These are phyloP conservation scores for Aricia artaxerxes DNA, from an alignment of 2,888 invertebrate genomes.

Conservation along the genomic window DNA sequence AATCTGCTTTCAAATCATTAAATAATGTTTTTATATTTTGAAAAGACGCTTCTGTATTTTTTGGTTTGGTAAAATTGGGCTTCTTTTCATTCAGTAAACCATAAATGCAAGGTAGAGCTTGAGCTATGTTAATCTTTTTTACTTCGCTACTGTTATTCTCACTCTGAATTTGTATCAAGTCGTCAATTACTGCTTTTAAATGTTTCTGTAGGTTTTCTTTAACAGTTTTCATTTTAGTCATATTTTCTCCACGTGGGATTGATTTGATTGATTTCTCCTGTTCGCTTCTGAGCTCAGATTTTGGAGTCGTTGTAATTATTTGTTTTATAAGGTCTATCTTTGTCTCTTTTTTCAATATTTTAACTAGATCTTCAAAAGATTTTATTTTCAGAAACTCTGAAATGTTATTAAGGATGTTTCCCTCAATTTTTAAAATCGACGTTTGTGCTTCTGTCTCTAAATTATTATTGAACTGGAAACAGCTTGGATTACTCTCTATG, in stretches of 20 bases:
- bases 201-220: constrained; percentile 65
- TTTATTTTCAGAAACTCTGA: constrained; percentile 68
- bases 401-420: constrained; percentile 61
- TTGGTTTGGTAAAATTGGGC: constrained; percentile 17
- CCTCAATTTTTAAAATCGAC: constrained; percentile 51
- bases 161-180: constrained; percentile 61
- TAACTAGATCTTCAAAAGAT: constrained; percentile 62
- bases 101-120: constrained; percentile 65
- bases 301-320: constrained; percentile 30
- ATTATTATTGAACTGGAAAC: constrained; percentile 48
- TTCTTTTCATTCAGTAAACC: constrained; percentile 52
- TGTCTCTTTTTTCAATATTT: constrained; percentile 48
- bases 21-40: constrained; percentile 56
- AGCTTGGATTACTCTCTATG: constrained; percentile 57
- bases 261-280: constrained; percentile 21
- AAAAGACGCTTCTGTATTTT: constrained; percentile 36
- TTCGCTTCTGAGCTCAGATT: constrained; percentile 12
- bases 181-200: constrained; percentile 63
- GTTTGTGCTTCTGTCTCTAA: constrained; percentile 41
- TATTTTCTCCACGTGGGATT: constrained; percentile 21
- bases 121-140: constrained; percentile 52
- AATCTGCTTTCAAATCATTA: constrained; percentile 53
- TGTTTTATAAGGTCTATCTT: constrained; percentile 35
- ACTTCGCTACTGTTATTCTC: constrained; percentile 49
- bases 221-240: constrained; percentile 46